Percentiles rank a stretch among this genome's conserved stretches.
phyloP scores from a whole-genome alignment of 2,888 invertebrate species.

The Ischnura elegans region DNA sequence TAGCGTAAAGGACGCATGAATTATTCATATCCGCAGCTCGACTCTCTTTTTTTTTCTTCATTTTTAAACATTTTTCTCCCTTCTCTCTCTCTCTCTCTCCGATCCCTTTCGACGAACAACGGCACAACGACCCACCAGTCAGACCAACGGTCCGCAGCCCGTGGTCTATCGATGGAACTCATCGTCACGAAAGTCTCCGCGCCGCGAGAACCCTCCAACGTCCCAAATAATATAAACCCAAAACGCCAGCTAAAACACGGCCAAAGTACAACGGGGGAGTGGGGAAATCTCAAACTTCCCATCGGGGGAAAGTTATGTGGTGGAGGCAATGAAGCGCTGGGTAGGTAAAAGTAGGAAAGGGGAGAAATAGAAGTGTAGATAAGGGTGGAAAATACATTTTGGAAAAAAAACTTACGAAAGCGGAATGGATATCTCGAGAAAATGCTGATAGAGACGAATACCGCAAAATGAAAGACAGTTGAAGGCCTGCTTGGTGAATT shows the following conservation, averaged over 20 bases:
- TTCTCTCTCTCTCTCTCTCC: background rate
- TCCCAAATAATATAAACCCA: background rate
- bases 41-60: background rate
- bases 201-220: background rate
- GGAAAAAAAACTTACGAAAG: background rate
- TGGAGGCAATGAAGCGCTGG: background rate
- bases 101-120: background rate
- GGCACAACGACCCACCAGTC: background rate
- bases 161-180: constrained; percentile 48
- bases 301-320: background rate
- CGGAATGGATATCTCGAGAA: no score
- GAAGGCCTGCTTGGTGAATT: no score
- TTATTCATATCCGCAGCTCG: constrained; percentile 35
- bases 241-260: background rate
- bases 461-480: no score
- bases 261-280: background rate
- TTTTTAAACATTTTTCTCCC: no score
- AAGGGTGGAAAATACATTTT: background rate
- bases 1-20: constrained; percentile 57
- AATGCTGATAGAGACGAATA: no score
- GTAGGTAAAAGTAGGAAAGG: background rate
- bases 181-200: constrained; percentile 54
- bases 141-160: background rate
- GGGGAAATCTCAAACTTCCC: background rate
- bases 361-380: background rate